Percentiles rank a stretch among this genome's conserved stretches.
Conservation (phyloP, 2,113 vertebrate genomes). For the Anguilla rostrata region DNA sequence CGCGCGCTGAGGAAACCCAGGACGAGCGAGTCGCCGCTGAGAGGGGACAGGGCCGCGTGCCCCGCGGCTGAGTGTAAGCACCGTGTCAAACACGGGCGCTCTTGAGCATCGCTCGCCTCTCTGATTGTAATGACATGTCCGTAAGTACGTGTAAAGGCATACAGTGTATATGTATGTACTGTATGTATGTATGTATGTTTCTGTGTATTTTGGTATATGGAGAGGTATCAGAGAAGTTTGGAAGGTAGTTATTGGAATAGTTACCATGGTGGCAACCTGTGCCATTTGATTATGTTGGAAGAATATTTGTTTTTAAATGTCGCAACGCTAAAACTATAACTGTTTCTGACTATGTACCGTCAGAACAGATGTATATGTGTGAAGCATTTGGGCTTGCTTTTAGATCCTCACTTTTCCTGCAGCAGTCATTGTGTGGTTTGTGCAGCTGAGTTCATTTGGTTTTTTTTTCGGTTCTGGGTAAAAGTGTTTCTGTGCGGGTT, state of each 20-base stretch:
- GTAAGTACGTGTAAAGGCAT: too few relatives aligned
- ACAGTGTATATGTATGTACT: too few relatives aligned
- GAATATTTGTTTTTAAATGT: too few relatives aligned
- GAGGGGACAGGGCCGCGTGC: not conserved
- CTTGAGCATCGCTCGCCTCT: not conserved
- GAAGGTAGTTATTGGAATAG: too few relatives aligned
- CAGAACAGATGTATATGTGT: not conserved
- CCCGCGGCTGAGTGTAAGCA: not conserved
- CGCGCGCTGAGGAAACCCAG: slow-evolving; percentile 37
- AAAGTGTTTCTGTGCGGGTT: not conserved
- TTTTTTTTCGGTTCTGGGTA: not conserved
- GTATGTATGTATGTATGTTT: too few relatives aligned
- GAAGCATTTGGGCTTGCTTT: not conserved
- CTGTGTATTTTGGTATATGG: too few relatives aligned
- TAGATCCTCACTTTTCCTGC: not conserved
- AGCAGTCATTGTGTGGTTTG: not conserved
- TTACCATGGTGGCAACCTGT: too few relatives aligned
- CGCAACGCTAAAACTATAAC: not conserved
- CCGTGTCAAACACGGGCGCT: not conserved
- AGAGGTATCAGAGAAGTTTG: too few relatives aligned
- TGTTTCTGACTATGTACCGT: not conserved
- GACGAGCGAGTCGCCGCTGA: not conserved
- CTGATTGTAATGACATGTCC: too few relatives aligned
- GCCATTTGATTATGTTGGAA: too few relatives aligned
- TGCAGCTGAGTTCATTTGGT: not conserved